Base-by-base conservation (phyloP, 2,888 invertebrate species). In the Metopia argyrocephala region DNA sequence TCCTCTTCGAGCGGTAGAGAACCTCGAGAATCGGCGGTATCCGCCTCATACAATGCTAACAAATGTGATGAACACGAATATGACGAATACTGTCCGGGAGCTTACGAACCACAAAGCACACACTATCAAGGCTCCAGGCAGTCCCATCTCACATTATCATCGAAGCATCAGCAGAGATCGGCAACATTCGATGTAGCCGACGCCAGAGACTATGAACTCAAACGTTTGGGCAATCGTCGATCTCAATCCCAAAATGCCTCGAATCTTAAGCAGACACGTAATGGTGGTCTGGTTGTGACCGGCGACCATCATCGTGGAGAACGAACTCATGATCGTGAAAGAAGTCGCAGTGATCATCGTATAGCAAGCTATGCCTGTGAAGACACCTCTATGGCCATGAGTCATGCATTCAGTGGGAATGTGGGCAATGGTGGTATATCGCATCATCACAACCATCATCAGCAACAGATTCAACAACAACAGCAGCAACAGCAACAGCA, bases 181-280 rank as follows among this genome's bases (percentile, higher is more conserved):
- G 90, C 89, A 69, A 89, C 90, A 38, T 89, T 89, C 54, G 89
- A 89, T 83, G 86, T 86, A 31, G 89, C 89, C 45, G 90, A 90
- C 84, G 85, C 88, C 46, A 86, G 89, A 23, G 90, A 89, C 69
- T 89, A 89, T 23, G 90, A 89, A 76, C 85, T 90, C 45, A 88
- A 89, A 78, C 86, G 90, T n/a, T 74, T 90, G 27, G 88, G 88
- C 28, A 88, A 88, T 79, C 84, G 88, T 12, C 85, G 88, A 3
- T 89, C 89, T 3, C 88, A 89, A 64, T 88, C 88, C 48, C 89
- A 90, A 80, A 88, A 89, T 56, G 88, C 87, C 21, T 87, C 88
- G 57, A 86, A 89, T 50, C 85, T 75, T 71, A 84, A 84, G 75
- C 85, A 82, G 83, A 83, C 61, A n/a, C 70, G 84, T 64, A 85